Percentiles rank a stretch among this genome's conserved stretches.
Conservation (phyloP, 2,113 vertebrate genomes). For the Ochotona princeps region DNA sequence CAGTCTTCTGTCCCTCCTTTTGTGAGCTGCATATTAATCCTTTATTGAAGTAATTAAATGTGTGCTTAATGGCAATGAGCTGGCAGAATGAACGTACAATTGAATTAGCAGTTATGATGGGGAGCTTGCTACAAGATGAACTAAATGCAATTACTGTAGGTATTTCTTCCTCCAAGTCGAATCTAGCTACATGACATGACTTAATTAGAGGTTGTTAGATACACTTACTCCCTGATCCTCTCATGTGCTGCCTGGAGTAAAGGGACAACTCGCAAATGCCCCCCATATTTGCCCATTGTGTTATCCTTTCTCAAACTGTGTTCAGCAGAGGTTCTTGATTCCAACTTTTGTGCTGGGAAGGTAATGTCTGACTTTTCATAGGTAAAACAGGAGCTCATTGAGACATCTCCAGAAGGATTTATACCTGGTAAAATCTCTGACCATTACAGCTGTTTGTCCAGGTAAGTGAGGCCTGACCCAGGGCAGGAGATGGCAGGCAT, state of each 20-base stretch:
- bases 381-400: not conserved
- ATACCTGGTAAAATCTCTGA: not conserved
- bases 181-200: conserved; percentile 93
- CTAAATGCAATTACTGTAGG: conserved; percentile 96
- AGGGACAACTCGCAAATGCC: not conserved
- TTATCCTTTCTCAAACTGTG: not conserved
- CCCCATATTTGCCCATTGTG: not conserved
- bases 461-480: not conserved
- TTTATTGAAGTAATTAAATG: conserved; percentile 99
- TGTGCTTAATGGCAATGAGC: conserved; percentile 96
- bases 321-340: not conserved
- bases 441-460: not conserved
- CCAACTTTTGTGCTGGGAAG: not conserved
- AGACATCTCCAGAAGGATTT: not conserved
- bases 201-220: conserved; percentile 96
- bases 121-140: conserved; percentile 95
- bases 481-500: not conserved
- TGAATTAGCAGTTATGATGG: conserved; percentile 98
- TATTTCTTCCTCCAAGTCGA: conserved; percentile 88
- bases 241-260: conserved; percentile 64
- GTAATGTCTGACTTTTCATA: not conserved
- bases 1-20: conserved; percentile 87
- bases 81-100: conserved; percentile 96
- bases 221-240: conserved; percentile 89
- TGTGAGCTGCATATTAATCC: conserved; percentile 99